Percentiles rank a stretch among this genome's conserved stretches.
phyloP scores from a whole-genome alignment of 2,888 invertebrate genomes.

The Pomacea canaliculata region DNA sequence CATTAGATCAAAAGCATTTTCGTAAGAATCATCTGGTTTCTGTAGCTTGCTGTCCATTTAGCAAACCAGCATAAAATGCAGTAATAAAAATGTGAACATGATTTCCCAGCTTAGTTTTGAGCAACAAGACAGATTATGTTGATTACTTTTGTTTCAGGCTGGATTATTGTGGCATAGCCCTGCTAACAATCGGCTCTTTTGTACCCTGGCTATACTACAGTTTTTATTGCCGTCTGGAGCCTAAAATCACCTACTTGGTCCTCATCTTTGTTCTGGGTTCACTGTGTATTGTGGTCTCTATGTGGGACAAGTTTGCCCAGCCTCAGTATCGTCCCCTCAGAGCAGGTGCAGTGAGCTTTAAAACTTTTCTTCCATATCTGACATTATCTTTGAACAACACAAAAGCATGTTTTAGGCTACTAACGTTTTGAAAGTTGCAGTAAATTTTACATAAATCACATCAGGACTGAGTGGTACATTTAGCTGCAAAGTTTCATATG shows the following conservation, averaged over 20 bases:
- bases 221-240: slow-evolving; percentile 97
- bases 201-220: slow-evolving; percentile 99
- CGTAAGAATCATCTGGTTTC: too few relatives aligned
- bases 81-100: too few relatives aligned
- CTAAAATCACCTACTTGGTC: slow-evolving; percentile 90
- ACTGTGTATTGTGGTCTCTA: slow-evolving; percentile 92
- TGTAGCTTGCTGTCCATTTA: too few relatives aligned
- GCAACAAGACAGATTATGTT: too few relatives aligned
- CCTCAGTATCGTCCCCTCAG: slow-evolving; percentile 90
- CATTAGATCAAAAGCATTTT: too few relatives aligned
- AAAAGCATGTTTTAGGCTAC: neutral
- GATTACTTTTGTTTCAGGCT: slow-evolving; percentile 74
- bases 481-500: too few relatives aligned
- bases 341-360: slow-evolving; percentile 75
- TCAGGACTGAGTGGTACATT: too few relatives aligned
- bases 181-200: slow-evolving; percentile 98
- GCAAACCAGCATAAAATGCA: too few relatives aligned
- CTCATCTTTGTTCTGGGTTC: slow-evolving; percentile 93
- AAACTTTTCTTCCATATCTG: too few relatives aligned
- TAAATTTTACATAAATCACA: neutral
- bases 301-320: slow-evolving; percentile 98
- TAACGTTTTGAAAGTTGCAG: neutral
- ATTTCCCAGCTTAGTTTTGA: too few relatives aligned
- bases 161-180: slow-evolving; percentile 98
- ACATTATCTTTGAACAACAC: neutral